phyloP scores from a whole-genome alignment of 2,797 vertebrate species.

The Spinibarbus caldwelli region DNA sequence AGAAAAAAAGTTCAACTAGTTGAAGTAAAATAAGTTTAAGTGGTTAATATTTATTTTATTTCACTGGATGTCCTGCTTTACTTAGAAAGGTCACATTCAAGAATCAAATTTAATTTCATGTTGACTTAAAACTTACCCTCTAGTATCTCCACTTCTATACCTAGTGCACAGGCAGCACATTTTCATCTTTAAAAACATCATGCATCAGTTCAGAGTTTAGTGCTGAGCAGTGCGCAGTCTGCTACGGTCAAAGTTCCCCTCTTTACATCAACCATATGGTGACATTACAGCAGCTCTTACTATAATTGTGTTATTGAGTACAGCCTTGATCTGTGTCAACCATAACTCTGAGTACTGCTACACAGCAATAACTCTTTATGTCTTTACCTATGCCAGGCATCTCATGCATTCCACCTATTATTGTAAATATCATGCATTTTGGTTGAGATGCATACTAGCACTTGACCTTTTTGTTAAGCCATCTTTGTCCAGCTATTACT shows the following conservation, averaged over 20 bases:
- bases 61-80: background rate
- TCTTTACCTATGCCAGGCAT: conserved; percentile 68
- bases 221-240: background rate
- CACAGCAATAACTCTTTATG: conserved; percentile 73
- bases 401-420: conserved; percentile 55
- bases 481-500: background rate
- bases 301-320: conserved; percentile 82
- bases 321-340: conserved; percentile 77
- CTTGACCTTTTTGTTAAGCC: background rate
- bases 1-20: background rate
- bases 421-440: conserved; percentile 3
- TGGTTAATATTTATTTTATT: too few species aligned
- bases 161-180: background rate
- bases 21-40: too few species aligned
- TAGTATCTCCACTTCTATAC: background rate
- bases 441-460: background rate
- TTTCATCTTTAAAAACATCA: conserved; percentile 34
- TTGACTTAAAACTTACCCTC: background rate
- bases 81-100: background rate
- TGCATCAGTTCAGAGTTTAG: conserved; percentile 18
- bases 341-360: conserved; percentile 75
- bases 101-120: background rate
- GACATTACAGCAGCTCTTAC: conserved; percentile 80
- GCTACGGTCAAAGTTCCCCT: conserved; percentile 20
- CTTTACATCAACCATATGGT: conserved; percentile 50